Evolutionary conservation across 2,888 invertebrate genomes (phyloP), one percentile per base, ranked within the genome.

Genomic region (Synergus japonicus): DNA sequence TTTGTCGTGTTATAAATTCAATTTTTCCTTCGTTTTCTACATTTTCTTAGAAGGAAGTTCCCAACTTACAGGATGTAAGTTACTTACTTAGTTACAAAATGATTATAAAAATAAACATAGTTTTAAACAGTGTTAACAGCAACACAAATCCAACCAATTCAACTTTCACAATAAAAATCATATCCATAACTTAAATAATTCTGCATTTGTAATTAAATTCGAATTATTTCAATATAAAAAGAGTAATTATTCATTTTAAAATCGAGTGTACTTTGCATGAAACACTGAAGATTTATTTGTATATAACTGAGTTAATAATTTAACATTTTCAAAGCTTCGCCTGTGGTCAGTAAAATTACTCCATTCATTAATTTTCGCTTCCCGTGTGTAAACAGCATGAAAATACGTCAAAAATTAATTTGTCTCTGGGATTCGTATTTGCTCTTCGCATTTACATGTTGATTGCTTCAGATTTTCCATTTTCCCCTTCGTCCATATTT

Each of bases 381-480:
- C 18, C 41, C 10, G 37, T 73, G 29, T 9, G 69, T 49, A 54
- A 73, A 54, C 37, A 54, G 67, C 43, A 44, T 22, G 22, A 22
- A 7, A 54, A 37, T 5, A 73, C 54, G 54, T 73, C 15, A 73
- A 73, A 73, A 73, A 54, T 73, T 73, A 58, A 73, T 73, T 73
- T 58, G n/a, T 37, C 73, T 37, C n/a, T 37, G 73, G 54, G 37
- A 12, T 54, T 54, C 37, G 54, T 73, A 58, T 73, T 73, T 73
- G 49, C 54, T 41, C 73, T 54, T 58, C 10, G 37, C 58, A 73
- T 73, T 73, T 58, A 58, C 73, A 73, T 73, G 73, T 73, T 73
- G 54, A 54, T 58, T 73, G 73, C 54, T 73, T 73, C 73, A 73
- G 37, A 73, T 73, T 73, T 73, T 73, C 54, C 37, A 54, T 54